phyloP scores from a whole-genome alignment of 2,888 invertebrate species.

The Xanthostigma xanthostigma region DNA sequence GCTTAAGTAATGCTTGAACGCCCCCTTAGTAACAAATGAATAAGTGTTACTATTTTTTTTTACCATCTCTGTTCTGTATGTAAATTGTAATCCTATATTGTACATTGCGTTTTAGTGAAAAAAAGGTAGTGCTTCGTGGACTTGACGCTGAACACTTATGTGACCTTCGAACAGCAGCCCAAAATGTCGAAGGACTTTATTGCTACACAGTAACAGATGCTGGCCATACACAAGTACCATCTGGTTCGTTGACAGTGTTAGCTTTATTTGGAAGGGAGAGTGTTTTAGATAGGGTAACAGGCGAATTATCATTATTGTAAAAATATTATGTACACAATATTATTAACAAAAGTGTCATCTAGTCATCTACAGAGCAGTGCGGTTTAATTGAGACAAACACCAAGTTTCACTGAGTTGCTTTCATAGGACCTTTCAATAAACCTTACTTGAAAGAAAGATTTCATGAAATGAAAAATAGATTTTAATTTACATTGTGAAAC shows the following conservation, averaged over 20 bases:
- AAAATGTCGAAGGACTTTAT: constrained; percentile 11
- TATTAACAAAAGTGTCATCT: neutral
- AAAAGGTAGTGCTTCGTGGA: constrained; percentile 30
- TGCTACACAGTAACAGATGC: constrained; percentile 25
- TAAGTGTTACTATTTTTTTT: neutral
- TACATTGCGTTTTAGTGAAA: constrained; percentile 22
- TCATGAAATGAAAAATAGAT: no score
- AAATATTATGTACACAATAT: neutral
- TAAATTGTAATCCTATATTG: neutral
- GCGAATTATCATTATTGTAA: constrained; percentile 18
- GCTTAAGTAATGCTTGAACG: no score
- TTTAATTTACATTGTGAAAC: no score
- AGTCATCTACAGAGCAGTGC: neutral
- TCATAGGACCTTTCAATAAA: no score
- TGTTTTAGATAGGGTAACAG: constrained; percentile 28
- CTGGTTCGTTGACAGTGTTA: constrained; percentile 32
- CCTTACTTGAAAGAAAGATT: no score
- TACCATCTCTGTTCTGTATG: neutral
- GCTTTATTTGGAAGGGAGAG: constrained; percentile 32
- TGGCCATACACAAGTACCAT: constrained; percentile 29
- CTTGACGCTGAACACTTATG: constrained; percentile 25
- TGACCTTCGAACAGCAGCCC: constrained; percentile 24
- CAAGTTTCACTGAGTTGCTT: no score
- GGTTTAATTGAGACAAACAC: no score
- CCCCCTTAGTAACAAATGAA: no score